Base-by-base conservation (phyloP, 1,140 invertebrate genomes). In the Drosophila parabipectinata region DNA sequence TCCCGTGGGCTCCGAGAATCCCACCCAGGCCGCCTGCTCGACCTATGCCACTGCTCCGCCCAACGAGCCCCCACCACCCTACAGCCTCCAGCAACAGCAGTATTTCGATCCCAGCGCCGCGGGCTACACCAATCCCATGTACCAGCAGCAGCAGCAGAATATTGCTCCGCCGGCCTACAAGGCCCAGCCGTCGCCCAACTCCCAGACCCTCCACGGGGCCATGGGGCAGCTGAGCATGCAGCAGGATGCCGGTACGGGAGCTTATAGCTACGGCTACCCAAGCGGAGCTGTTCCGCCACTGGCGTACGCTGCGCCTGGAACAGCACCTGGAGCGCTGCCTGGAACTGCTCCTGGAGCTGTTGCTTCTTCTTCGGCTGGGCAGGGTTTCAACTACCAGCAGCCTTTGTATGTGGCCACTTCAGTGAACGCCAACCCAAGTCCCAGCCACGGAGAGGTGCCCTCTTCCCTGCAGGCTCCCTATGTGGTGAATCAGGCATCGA, bases 41-140 rank as follows among this genome's bases (percentile, higher is more conserved):
- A 53, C 58, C 44, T 80, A 81, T 21, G 76, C 81, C 21, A 72
- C 74, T 0, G 82, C 90, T 14, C 72, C 73, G 3, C 84, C 90
- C 0, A 91, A 91, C 52, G 90, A 91, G 51, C 90, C 90, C 2
- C 90, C 90, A 28, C 90, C 90, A 8, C 90, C 90, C 0, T 91
- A 91, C 39, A 91, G 83, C 28, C 68, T 91, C 3, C 89, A 90
- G 21, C 89, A 91, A 48, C 87, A 79, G 60, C 90, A 91, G 67
- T 91, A 88, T 39, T 91, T 82, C 14, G 91, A 92, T 77, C 76
- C 91, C 9, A 77, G 12, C 32, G 90, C 83, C 3, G 81, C 87
- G 0, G 91, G 91, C 37, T 92, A 91, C 37, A 90, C 84, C 5
- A 91, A 91, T 77, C 91, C 91, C 12, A 90, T 91, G 69, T 92